Evolutionary conservation across 1,140 invertebrate species (phyloP).

Genomic region (Zaprionus ghesquierei): DNA sequence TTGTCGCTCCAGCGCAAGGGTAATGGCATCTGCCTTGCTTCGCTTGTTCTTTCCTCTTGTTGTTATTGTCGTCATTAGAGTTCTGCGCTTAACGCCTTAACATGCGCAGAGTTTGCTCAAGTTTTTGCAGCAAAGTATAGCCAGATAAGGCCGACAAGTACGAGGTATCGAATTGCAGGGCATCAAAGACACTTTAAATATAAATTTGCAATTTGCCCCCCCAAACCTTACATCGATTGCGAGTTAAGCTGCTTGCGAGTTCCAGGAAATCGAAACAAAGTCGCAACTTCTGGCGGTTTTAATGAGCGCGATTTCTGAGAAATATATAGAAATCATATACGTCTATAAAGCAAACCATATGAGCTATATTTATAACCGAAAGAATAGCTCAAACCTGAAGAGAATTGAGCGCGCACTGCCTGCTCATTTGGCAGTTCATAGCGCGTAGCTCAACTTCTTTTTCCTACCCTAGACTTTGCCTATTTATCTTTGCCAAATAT

Average conservation of each 20-base stretch:
- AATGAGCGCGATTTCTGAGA: not conserved
- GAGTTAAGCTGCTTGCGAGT: not conserved
- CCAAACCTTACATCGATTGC: not conserved
- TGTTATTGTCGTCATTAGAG: constrained; percentile 56
- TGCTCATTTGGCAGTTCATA: too few species aligned
- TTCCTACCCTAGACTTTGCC: not conserved
- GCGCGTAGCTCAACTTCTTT: too few species aligned
- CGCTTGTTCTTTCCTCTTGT: not conserved
- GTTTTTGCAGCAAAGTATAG: constrained; percentile 1
- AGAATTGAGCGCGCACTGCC: too few species aligned
- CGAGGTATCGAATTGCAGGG: not conserved
- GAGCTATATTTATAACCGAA: too few species aligned
- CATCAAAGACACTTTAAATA: not conserved
- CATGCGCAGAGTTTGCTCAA: not conserved
- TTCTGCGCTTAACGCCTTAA: constrained; percentile 63
- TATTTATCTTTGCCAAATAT: constrained; percentile 19
- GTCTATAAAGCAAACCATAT: too few species aligned
- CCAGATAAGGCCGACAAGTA: not conserved
- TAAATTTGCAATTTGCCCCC: not conserved
- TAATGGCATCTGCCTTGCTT: constrained; percentile 33
- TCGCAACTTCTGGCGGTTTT: not conserved
- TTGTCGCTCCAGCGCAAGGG: constrained; percentile 40
- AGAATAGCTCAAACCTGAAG: too few species aligned
- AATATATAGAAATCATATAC: not conserved
- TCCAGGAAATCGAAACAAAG: not conserved